These are phyloP conservation scores for Lithobates sylvaticus DNA, from an alignment of 2,797 vertebrate genomes.

Conservation along the genomic window DNA sequence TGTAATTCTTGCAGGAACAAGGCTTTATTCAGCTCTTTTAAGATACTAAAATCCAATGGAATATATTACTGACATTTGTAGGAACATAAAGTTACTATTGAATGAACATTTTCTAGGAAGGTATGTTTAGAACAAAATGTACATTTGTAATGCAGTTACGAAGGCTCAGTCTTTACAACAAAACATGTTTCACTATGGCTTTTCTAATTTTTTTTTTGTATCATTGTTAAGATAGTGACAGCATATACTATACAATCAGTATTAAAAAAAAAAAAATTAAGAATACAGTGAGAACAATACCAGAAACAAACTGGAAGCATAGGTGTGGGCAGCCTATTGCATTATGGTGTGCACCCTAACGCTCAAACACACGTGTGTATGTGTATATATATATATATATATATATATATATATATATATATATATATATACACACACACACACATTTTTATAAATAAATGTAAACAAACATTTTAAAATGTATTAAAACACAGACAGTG, in stretches of 20 bases:
- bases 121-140: neutral
- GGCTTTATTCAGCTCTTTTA: neutral
- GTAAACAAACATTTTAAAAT: too few relatives aligned
- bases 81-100: neutral
- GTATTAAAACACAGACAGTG: too few relatives aligned
- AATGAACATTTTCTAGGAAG: neutral
- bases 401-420: too few relatives aligned
- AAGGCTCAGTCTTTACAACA: neutral
- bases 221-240: neutral
- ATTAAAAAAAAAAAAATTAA: neutral
- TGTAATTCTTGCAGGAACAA: constrained; percentile 23
- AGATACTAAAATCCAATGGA: neutral
- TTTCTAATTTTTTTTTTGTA: neutral
- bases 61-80: constrained; percentile 2
- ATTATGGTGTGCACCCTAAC: too few relatives aligned
- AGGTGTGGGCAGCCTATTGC: neutral
- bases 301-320: neutral
- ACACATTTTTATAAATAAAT: too few relatives aligned
- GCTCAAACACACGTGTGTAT: too few relatives aligned
- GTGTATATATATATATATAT: too few relatives aligned
- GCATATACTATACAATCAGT: neutral
- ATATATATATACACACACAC: too few relatives aligned
- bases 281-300: neutral
- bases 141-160: neutral
- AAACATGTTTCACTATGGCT: neutral